Base-by-base conservation (phyloP, 2,797 vertebrate species). In the Gymnopithys bicolor region DNA sequence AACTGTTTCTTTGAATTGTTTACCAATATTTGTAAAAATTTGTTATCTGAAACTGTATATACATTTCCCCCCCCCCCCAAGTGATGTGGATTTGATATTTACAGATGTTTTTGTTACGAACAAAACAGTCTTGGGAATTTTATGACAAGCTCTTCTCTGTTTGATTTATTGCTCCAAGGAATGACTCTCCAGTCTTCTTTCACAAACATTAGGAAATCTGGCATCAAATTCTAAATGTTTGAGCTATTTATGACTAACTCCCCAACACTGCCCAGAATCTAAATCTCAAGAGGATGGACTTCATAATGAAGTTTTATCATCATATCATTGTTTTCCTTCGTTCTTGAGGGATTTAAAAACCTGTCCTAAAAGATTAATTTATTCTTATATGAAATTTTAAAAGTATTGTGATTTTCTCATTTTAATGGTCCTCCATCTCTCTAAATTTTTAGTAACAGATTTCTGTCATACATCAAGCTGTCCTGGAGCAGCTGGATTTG, bases 241-340 rank as follows among this genome's bases (percentile, higher is more conserved):
- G 71, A 93, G 58, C 92, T 93, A 75, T 94, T 94, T 93, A 95
- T 94, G 78, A 82, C 41, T 92, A 90, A 80, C 28, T 89, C 49
- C 19, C 18, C 78, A 80, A 10, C 71, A n/a, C 46, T 94, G 84
- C 46, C 87, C 71, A 84, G 90, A 80, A 75, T 77, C 87, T 80
- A 92, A 68, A 85, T 83, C 90, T 91, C 89, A 48, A 39, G 87
- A 85, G 89, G 15, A 68, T 71, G 41, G 22, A 46, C 56, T 93
- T 90, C 24, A 71, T 83, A 85, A 87, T 90, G 79, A 87, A 92
- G 37, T 89, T 82, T 53, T 93, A 53, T 90, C 52, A 37, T 96
- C 27, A 90, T 94, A 86, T 56, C 45, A 32, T 93, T 94, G 59
- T 82, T 94, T 74, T 74, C 56, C 37, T 94, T 90, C 89, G 27